Evolutionary conservation across 2,113 vertebrate genomes (phyloP).

Genomic region (Epinephelus fuscoguttatus): DNA sequence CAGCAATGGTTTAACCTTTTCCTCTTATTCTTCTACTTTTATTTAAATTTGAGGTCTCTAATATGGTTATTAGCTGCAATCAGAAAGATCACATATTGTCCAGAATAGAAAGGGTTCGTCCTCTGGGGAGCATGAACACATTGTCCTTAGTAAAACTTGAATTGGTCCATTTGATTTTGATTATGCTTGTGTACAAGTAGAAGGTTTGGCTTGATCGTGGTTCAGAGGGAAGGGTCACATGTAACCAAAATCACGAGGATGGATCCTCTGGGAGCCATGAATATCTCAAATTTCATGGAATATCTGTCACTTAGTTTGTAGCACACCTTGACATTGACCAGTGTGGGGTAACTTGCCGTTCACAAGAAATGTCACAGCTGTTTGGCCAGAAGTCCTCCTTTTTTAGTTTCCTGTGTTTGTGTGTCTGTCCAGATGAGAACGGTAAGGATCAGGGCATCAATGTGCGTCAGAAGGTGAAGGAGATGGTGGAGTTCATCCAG

Average conservation of each 20-base stretch:
- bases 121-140: not conserved
- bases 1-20: not conserved
- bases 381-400: constrained; percentile 55
- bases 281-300: not conserved
- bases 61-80: not conserved
- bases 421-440: constrained; percentile 89
- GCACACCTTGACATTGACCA: not conserved
- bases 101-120: not conserved
- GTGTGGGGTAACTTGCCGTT: not conserved
- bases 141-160: not conserved
- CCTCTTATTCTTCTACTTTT: not conserved
- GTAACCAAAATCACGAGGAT: not conserved
- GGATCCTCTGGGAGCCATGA: not conserved
- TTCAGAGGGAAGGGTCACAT: too few species aligned
- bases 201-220: too few species aligned
- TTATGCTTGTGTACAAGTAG: too few species aligned
- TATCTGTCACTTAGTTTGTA: not conserved
- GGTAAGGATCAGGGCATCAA: constrained; percentile 99
- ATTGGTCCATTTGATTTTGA: not conserved
- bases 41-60: not conserved
- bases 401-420: not conserved
- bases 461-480: constrained; percentile 98
- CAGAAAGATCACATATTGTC: not conserved
- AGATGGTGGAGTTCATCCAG: constrained; percentile 98
- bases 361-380: not conserved